Evolutionary conservation across 2,113 vertebrate species (phyloP).

Genomic region (Papio anubis): DNA sequence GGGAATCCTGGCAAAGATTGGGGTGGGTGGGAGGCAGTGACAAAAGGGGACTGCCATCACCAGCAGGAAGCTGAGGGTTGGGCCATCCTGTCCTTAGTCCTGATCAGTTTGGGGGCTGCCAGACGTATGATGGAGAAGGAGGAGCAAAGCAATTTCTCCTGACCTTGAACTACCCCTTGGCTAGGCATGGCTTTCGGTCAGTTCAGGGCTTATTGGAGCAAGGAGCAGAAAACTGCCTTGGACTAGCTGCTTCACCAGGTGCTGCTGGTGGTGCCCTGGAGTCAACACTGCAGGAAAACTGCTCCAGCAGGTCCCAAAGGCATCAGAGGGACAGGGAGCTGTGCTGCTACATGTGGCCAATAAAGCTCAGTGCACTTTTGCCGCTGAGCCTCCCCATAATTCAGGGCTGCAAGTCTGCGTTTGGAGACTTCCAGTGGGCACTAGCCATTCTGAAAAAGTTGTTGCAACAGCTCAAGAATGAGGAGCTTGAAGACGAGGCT

Average conservation of each 20-base stretch:
- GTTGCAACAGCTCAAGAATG: constrained; percentile 93
- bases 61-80: not conserved
- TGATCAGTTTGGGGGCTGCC: not conserved
- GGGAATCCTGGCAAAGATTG: not conserved
- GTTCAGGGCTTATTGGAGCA: constrained; percentile 24
- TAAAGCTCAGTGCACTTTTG: constrained; percentile 93
- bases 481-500: constrained; percentile 91
- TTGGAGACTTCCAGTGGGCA: constrained; percentile 91
- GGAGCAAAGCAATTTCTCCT: not conserved
- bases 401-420: constrained; percentile 82
- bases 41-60: not conserved
- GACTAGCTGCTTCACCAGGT: constrained; percentile 85
- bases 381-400: constrained; percentile 89
- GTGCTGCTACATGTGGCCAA: constrained; percentile 93
- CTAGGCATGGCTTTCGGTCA: constrained; percentile 67
- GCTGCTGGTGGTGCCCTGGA: constrained; percentile 88
- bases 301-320: constrained; percentile 94
- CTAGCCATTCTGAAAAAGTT: constrained; percentile 87
- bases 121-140: not conserved
- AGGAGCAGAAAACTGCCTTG: not conserved
- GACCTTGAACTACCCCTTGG: not conserved
- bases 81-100: not conserved
- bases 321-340: constrained; percentile 89
- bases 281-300: constrained; percentile 93
- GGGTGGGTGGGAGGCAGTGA: not conserved